phyloP scores from a whole-genome alignment of 2,888 invertebrate species.

The Orthosia incerta region DNA sequence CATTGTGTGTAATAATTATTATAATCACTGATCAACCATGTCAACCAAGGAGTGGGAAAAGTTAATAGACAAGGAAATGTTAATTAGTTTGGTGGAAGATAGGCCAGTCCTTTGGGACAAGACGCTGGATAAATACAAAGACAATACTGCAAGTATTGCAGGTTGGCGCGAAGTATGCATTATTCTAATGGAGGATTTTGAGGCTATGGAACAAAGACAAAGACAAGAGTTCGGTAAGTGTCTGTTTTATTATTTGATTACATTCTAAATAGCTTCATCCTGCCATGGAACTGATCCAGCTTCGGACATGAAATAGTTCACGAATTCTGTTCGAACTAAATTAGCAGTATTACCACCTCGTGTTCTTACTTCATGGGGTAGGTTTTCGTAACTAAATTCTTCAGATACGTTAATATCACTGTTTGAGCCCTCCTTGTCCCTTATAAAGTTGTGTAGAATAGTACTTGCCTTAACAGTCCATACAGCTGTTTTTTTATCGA shows the following conservation, averaged over 20 bases:
- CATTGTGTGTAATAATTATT: background rate
- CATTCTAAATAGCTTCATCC: background rate
- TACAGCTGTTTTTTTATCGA: conserved; percentile 48
- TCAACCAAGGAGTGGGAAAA: background rate
- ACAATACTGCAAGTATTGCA: background rate
- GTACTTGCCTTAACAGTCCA: conserved; percentile 47
- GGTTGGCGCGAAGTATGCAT: conserved; percentile 1
- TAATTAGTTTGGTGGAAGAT: conserved; percentile 2
- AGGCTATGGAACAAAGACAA: background rate
- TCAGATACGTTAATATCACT: conserved; percentile 15
- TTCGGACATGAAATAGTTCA: conserved; percentile 4
- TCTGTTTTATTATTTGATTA: conserved; percentile 4
- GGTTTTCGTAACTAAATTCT: conserved; percentile 1
- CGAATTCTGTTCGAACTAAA: conserved; percentile 1
- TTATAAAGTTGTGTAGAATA: conserved; percentile 57
- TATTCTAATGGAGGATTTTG: conserved; percentile 6
- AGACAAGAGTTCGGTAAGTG: conserved; percentile 2
- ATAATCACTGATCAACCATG: conserved; percentile 1
- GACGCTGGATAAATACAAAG: background rate
- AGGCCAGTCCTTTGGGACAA: conserved; percentile 6
- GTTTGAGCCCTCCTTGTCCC: conserved; percentile 33
- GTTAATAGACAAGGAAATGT: conserved; percentile 1
- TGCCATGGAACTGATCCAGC: background rate
- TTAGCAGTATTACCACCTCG: conserved; percentile 1
- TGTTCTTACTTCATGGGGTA: conserved; percentile 1